Evolutionary conservation across 2,113 vertebrate genomes (phyloP), one percentile per base, ranked within the genome.

Genomic region (Loxodonta africana): DNA sequence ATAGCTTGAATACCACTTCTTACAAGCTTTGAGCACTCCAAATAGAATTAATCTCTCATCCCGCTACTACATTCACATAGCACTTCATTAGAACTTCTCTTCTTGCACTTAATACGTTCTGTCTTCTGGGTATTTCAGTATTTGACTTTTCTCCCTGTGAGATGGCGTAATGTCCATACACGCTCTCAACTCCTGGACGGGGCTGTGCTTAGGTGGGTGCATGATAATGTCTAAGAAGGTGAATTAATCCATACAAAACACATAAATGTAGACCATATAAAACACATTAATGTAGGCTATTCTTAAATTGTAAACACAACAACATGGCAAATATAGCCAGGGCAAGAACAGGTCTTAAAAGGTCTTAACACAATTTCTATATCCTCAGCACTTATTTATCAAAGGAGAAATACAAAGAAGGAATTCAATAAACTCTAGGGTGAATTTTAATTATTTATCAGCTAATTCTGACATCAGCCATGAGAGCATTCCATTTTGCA

Each of bases 201-300:
- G 91, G 67, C 37, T 17, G 65, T 17, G 48, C 30, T 26, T 18
- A 57, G 26, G 6, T 37, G 37, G 30, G 14, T 14, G 23, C 11
- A 0, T 0, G 0, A 5, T 0, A 11, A 44, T 6, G 3, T 60
- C 67, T 0, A 0, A 3, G 44, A 23, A 0, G 1, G 30, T 4
- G 23, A 73, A n/a, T 14, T 44, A 8, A 63, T 28, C 46, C 53
- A 28, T 1, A 30, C 15, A 2, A 48, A 81, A 89, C 80, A 63
- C 37, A 53, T 6, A 5, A 30, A 73, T 5, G 0, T 5, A 57
- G 80, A 37, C 46, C 53, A 28, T 1, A 30, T 11, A 2, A 48
- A 81, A 89, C 80, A 63, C 37, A 53, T 6, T 7, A 30, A 73
- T 5, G 0, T 5, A 57, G 80, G 30, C n/a, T 41, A 67, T 28